Evolutionary conservation across 2,888 invertebrate species (phyloP).

Genomic region (Lycia hirtaria): DNA sequence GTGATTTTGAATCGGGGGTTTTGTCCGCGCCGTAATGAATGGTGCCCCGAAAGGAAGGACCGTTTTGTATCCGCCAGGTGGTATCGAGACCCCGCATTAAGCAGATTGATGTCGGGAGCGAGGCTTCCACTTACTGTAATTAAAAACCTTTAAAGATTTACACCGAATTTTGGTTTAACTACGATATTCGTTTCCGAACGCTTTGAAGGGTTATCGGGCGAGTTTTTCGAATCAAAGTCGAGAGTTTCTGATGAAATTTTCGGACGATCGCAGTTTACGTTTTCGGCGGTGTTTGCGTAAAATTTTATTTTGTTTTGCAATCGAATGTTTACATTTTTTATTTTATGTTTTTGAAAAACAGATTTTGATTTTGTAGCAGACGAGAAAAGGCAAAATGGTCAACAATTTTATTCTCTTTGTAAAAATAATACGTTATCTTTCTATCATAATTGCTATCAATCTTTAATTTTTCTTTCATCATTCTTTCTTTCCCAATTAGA

Average conservation of each 20-base stretch:
- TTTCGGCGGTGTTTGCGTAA: constrained; percentile 11
- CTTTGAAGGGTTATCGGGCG: constrained; percentile 53
- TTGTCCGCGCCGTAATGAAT: constrained; percentile 58
- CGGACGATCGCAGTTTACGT: constrained; percentile 6
- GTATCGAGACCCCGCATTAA: constrained; percentile 63
- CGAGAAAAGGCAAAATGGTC: neutral
- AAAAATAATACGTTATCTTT: neutral
- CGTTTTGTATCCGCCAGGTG: constrained; percentile 44
- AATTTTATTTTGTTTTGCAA: constrained; percentile 14
- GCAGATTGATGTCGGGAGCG: constrained; percentile 68
- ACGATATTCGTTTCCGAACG: constrained; percentile 52
- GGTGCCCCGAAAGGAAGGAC: constrained; percentile 52
- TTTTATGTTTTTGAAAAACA: constrained; percentile 6
- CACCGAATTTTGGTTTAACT: constrained; percentile 59
- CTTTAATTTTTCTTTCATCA: too few species aligned
- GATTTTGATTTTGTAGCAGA: constrained; percentile 2
- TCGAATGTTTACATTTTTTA: constrained; percentile 5
- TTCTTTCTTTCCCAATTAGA: too few species aligned
- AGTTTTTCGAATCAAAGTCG: constrained; percentile 26
- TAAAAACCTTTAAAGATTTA: constrained; percentile 78
- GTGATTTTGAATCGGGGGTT: constrained; percentile 46
- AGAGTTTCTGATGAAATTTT: constrained; percentile 23
- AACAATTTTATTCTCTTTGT: neutral
- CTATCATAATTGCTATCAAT: too few species aligned
- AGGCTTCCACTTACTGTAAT: constrained; percentile 74